Percentiles rank a stretch among this genome's conserved stretches.
Evolutionary conservation across 2,797 vertebrate species (phyloP).

Genomic region (Limosa lapponica): DNA sequence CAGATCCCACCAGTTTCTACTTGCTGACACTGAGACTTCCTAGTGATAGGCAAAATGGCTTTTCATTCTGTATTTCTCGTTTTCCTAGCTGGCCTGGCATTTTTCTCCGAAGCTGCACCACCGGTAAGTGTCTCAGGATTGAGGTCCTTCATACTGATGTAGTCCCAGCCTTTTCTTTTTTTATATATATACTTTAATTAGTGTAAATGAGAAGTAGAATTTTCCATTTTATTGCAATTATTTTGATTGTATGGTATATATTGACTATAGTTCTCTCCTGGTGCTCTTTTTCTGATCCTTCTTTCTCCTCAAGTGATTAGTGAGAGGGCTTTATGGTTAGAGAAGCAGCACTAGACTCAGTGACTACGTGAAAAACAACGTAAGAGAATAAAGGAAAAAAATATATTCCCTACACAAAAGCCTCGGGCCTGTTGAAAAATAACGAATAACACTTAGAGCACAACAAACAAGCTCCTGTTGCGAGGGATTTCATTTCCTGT

Average conservation of each 20-base stretch:
- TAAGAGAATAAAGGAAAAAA: not conserved
- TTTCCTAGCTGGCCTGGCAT: conserved; percentile 74
- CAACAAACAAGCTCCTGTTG: not conserved
- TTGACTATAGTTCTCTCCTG: not conserved
- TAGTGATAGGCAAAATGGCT: conserved; percentile 75
- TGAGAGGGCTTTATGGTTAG: not conserved
- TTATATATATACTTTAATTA: not conserved
- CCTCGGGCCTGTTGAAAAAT: not conserved
- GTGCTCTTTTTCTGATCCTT: not conserved
- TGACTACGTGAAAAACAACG: rapidly evolving
- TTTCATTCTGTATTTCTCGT: conserved; percentile 62
- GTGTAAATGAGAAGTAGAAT: not conserved
- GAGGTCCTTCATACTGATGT: not conserved
- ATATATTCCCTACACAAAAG: not conserved
- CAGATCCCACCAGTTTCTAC: not conserved
- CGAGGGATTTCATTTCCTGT: not conserved
- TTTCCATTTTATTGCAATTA: not conserved
- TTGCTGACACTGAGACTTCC: not conserved
- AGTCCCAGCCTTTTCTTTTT: not conserved
- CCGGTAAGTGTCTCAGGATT: conserved; percentile 78
- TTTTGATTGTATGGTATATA: not conserved
- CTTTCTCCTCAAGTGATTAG: not conserved
- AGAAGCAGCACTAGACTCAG: not conserved
- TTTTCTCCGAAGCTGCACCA: conserved; percentile 73
- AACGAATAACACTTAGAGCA: not conserved